These are phyloP conservation scores for Papilio dardanus DNA, from an alignment of 1,140 invertebrate species.

Conservation along the genomic window DNA sequence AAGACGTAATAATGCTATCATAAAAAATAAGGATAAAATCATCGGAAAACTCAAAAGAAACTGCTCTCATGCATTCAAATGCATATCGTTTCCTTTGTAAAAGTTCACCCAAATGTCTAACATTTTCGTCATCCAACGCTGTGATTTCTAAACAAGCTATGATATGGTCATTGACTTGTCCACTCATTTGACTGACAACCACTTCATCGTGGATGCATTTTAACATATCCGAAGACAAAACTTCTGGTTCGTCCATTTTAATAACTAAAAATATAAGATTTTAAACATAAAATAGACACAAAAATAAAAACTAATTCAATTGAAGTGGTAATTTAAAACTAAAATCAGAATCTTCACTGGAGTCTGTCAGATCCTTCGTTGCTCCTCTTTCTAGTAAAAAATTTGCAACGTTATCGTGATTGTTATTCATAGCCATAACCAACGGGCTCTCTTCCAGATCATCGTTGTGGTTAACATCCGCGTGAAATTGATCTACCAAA, in stretches of 20 bases:
- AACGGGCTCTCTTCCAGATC: conserved; percentile 20
- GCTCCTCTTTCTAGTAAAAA: conserved; percentile 14
- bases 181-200: not conserved
- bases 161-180: not conserved
- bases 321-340: not conserved
- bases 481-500: conserved; percentile 16
- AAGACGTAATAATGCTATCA: not conserved
- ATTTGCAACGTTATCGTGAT: conserved; percentile 15
- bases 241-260: not conserved
- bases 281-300: not conserved
- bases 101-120: not conserved
- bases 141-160: conserved; percentile 10
- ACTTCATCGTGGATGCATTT: not conserved
- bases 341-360: conserved; percentile 21
- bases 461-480: conserved; percentile 2
- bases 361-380: not conserved
- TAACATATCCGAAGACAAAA: conserved; percentile 10
- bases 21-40: conserved; percentile 1
- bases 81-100: conserved; percentile 18
- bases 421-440: conserved; percentile 10
- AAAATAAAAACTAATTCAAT: not conserved
- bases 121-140: conserved; percentile 1
- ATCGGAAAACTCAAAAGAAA: not conserved
- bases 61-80: not conserved
- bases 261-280: not conserved